Evolutionary conservation across 2,888 invertebrate species (phyloP), one percentile per base, ranked within the genome.

Genomic region (Pseudococcus longispinus): DNA sequence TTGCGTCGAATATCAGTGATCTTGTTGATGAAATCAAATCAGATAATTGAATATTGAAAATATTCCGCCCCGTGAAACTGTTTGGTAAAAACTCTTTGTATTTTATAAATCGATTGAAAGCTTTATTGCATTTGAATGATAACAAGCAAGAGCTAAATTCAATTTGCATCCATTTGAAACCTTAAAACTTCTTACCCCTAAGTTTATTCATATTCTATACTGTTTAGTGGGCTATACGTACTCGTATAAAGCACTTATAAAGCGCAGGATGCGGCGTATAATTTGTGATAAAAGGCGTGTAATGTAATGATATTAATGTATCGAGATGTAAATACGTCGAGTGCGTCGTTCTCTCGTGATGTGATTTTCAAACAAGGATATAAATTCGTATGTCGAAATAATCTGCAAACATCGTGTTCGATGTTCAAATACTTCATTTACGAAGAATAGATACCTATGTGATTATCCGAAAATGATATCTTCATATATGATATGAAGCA

Each of bases 141-240:
- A 74, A 74, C 74, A 74, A 74, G 74, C 32, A 74, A 74, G 74
- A 74, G 37, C 32, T 74, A 74, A 74, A 74, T 74, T 74, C 74
- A 74, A 74, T 74, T 74, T 74, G 74, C 74, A 74, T 74, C 74
- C 74, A 74, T 74, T 74, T 74, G 74, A 74, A 74, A 74, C 74
- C 74, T 74, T 74, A 74, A 74, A 74, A 74, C 74, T 74, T 74
- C 74, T 37, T 74, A 37, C 32, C 74, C 74, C 74, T 51, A 37
- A 74, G 74, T 74, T 74, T 74, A 74, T 74, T 32, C 74, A 74
- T 29, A 74, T 37, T 74, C 74, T 13, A 18, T 74, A 74, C n/a
- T 32, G 74, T 32, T 65, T 74, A 37, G 51, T 51, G 51, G 1
- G 15, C 37, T 18, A 37, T 32, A 70, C 29, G 44, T 18, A 37